Conservation (phyloP, 2,113 vertebrate genomes). For the Gavia stellata region DNA sequence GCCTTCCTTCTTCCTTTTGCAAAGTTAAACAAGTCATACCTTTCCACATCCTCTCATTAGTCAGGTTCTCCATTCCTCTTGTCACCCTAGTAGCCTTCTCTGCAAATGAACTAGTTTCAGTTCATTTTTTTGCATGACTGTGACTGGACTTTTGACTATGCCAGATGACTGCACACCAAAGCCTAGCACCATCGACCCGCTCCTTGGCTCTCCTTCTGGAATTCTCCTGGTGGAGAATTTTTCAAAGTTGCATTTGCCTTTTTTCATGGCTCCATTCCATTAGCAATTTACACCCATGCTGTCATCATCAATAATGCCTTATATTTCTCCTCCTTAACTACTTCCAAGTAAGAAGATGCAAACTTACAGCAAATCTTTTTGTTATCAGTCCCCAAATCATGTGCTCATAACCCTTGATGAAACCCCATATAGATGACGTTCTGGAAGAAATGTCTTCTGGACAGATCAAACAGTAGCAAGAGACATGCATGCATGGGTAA, state of each 20-base stretch:
- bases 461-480: neutral
- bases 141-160: neutral
- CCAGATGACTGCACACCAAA: neutral
- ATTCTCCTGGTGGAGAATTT: neutral
- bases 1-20: slow-evolving; percentile 43
- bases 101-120: neutral
- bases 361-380: neutral
- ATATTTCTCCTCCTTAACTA: neutral
- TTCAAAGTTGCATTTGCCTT: neutral
- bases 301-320: neutral
- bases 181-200: accelerated
- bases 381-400: neutral
- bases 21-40: slow-evolving; percentile 7
- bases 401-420: neutral
- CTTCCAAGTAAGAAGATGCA: neutral
- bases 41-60: neutral
- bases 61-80: neutral
- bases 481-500: neutral
- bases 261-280: neutral
- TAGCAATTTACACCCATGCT: neutral
- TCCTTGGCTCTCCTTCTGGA: neutral
- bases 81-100: neutral
- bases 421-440: neutral
- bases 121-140: neutral
- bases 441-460: neutral